Conservation (phyloP, 2,888 invertebrate genomes). For the Mythimna lalbum region DNA sequence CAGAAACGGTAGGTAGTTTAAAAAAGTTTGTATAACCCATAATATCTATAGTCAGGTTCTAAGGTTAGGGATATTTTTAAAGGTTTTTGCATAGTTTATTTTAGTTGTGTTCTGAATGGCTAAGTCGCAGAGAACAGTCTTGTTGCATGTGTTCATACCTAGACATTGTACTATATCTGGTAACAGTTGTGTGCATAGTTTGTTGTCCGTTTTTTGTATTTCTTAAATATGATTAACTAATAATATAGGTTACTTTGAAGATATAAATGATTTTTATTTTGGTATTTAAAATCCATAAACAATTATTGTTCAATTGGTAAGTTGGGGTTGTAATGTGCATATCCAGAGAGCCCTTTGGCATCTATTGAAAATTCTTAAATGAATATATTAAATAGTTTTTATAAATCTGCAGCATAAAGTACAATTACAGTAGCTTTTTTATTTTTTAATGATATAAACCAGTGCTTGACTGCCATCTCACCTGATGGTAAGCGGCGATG, state of each 20-base stretch:
- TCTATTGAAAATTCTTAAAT: too few relatives aligned
- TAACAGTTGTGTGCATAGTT: conserved; percentile 77
- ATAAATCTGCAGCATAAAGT: background rate
- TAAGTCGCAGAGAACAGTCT: conserved; percentile 61
- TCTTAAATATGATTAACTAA: conserved; percentile 75
- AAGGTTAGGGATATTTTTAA: conserved; percentile 38
- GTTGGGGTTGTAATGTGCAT: too few relatives aligned
- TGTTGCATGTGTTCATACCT: conserved; percentile 79
- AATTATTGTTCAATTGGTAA: background rate
- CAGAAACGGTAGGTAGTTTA: conserved; percentile 18
- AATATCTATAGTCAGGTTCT: conserved; percentile 49
- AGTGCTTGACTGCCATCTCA: too few relatives aligned
- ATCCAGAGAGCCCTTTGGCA: too few relatives aligned
- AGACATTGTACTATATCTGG: conserved; percentile 69
- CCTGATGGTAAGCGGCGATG: too few relatives aligned
- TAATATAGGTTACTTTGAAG: conserved; percentile 76
- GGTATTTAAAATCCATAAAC: background rate
- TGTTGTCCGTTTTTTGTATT: conserved; percentile 81
- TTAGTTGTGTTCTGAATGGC: conserved; percentile 52
- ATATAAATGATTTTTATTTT: conserved; percentile 54
- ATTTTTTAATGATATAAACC: too few relatives aligned
- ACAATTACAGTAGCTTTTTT: background rate
- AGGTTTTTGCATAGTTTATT: conserved; percentile 32
- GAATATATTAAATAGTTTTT: background rate
- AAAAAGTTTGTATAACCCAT: conserved; percentile 44